Percentiles rank a stretch among this genome's conserved stretches.
phyloP scores from a whole-genome alignment of 2,113 vertebrate genomes.

The Clinocottus analis region DNA sequence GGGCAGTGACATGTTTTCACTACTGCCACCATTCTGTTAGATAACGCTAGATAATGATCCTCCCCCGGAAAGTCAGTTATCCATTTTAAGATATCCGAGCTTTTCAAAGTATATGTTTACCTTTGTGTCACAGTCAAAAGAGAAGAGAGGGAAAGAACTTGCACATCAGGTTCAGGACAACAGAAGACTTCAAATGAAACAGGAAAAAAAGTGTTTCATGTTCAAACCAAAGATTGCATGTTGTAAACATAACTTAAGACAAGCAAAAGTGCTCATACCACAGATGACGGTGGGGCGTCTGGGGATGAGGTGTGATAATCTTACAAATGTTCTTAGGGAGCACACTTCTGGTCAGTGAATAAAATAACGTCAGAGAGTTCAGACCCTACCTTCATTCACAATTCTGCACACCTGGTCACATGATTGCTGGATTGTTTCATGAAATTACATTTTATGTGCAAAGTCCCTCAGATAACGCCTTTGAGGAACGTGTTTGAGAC shows the following conservation, averaged over 20 bases:
- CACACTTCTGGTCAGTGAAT: neutral
- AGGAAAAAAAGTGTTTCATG: neutral
- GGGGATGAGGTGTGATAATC: neutral
- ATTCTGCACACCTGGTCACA: neutral
- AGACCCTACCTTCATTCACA: neutral
- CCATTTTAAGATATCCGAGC: neutral
- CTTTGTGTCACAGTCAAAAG: constrained; percentile 1
- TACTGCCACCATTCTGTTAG: constrained; percentile 20
- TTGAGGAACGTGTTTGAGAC: neutral
- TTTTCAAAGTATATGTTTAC: constrained; percentile 18
- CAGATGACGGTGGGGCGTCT: neutral
- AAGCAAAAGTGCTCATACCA: neutral
- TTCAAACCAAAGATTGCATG: neutral
- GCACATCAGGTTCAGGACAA: neutral
- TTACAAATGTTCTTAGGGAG: neutral
- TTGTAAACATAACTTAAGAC: neutral
- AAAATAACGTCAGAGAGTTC: constrained; percentile 1
- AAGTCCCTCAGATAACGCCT: neutral
- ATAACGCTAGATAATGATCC: constrained; percentile 37
- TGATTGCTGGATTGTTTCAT: neutral
- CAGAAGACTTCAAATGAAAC: constrained; percentile 6
- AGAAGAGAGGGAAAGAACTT: neutral
- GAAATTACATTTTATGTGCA: constrained; percentile 13
- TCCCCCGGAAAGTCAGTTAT: constrained; percentile 20
- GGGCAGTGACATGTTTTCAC: constrained; percentile 30